Conservation (phyloP, 2,113 vertebrate genomes). For the Solenodon paradoxus region DNA sequence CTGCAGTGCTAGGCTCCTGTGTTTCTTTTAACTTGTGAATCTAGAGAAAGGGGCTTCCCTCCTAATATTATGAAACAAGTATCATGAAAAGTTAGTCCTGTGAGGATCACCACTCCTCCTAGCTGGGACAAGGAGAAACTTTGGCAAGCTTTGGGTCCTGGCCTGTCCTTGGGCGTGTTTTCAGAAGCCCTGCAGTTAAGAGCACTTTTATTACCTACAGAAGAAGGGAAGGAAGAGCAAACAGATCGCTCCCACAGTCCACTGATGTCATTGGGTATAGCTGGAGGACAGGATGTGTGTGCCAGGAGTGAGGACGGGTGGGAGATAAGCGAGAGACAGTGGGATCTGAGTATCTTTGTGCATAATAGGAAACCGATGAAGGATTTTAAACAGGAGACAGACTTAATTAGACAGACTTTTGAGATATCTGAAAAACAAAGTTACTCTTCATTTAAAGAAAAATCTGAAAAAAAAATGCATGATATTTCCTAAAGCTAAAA, state of each 20-base stretch:
- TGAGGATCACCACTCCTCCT: background rate
- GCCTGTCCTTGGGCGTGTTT: background rate
- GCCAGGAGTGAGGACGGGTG: fast-evolving
- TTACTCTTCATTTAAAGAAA: background rate
- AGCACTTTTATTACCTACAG: background rate
- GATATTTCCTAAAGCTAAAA: background rate
- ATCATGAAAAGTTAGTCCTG: too few species aligned
- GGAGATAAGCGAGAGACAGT: background rate
- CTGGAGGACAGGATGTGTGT: background rate
- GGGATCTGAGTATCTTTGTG: background rate
- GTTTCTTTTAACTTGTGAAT: background rate
- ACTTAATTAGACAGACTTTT: background rate
- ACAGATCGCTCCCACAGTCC: fast-evolving
- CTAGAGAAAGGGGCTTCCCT: background rate
- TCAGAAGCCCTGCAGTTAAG: background rate
- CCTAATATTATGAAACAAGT: background rate
- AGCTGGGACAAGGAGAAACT: background rate
- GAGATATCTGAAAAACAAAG: background rate
- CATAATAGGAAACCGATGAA: background rate
- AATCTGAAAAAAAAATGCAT: background rate
- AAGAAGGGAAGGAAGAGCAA: background rate
- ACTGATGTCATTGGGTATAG: background rate
- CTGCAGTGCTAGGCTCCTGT: background rate
- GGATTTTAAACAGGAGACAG: background rate
- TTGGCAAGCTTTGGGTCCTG: too few species aligned